Conservation (phyloP, 2,888 invertebrate genomes). For the Acleris cristana region DNA sequence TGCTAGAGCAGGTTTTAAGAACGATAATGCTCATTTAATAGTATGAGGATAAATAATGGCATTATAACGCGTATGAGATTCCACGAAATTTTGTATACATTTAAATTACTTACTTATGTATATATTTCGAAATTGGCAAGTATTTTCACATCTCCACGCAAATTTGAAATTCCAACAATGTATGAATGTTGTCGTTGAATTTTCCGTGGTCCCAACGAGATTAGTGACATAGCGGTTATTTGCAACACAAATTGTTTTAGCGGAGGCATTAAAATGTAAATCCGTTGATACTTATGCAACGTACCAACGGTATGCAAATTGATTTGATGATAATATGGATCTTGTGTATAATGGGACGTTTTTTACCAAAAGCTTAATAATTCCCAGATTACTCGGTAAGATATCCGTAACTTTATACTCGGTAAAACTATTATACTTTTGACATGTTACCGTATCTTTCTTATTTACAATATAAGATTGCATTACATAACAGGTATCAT, state of each 20-base stretch:
- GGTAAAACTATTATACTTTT: too few relatives aligned
- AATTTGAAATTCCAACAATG: slow-evolving; percentile 13
- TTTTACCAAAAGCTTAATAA: neutral
- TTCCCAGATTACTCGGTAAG: neutral
- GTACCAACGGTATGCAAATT: slow-evolving; percentile 28
- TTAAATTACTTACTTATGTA: too few relatives aligned
- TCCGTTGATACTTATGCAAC: slow-evolving; percentile 35
- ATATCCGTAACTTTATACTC: too few relatives aligned
- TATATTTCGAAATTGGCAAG: too few relatives aligned
- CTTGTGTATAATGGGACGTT: neutral
- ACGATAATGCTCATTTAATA: too few relatives aligned
- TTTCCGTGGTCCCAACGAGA: slow-evolving; percentile 19
- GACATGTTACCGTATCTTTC: too few relatives aligned
- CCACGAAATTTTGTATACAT: too few relatives aligned
- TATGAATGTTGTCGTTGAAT: slow-evolving; percentile 25
- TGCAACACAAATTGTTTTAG: slow-evolving; percentile 36
- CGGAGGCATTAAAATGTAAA: slow-evolving; percentile 31
- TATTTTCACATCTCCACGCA: neutral
- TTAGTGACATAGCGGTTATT: slow-evolving; percentile 31
- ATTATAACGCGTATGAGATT: too few relatives aligned
- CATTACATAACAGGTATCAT: too few relatives aligned
- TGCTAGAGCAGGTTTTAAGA: too few relatives aligned
- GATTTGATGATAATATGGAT: slow-evolving; percentile 8
- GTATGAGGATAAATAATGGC: too few relatives aligned
- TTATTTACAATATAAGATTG: too few relatives aligned